Base-by-base conservation (phyloP, 92 coral and sea anemone species). In the Pocillopora meandrina region DNA sequence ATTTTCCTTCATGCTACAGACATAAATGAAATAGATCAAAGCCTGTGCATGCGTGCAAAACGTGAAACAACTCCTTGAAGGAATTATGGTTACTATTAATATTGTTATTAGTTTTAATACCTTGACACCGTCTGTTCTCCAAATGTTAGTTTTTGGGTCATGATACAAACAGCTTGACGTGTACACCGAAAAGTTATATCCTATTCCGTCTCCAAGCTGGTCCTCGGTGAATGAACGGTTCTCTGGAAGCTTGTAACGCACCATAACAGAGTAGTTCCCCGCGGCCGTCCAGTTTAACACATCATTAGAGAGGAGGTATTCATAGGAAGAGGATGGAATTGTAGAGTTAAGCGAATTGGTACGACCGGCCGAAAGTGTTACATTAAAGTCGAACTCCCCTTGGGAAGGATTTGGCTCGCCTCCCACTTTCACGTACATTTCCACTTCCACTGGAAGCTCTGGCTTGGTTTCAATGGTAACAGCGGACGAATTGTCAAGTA, bases 111-210 rank as follows among this genome's bases (percentile, higher is more conserved):
- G 26, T 5, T 15, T 1, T 34, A 84, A 74, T 82, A 95, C 98
- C 95, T 78, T 86, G 60, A 89, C 82, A 13, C 98, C 98, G 2
- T 85, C 91, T 17, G 90, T 77, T 10, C 74, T 60, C 98, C 98
- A 95, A 1, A 59, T 42, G 1, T 87, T 82, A 2, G 61, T 79
- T 42, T 60, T 20, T 21, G 72, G n/a, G 66, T 95, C 86, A 87
- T 84, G 93, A 69, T 80, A 95, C 74, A 80, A 55, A 65, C 98
- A 95, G 69, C 21, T 69, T 3, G 89, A 82, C 1, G 85, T 84
- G 71, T 36, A 90, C 34, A 94, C 70, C 0, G 74, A 15, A 10
- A 82, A 47, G 18, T 75, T 89, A 63, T 83, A 85, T 52, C 80
- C 33, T 8, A 67, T n/a, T 16, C 52, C 52, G 8, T 82, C 74